These are phyloP conservation scores for Rachycentron canadum DNA, from an alignment of 2,797 vertebrate genomes.

Conservation along the genomic window DNA sequence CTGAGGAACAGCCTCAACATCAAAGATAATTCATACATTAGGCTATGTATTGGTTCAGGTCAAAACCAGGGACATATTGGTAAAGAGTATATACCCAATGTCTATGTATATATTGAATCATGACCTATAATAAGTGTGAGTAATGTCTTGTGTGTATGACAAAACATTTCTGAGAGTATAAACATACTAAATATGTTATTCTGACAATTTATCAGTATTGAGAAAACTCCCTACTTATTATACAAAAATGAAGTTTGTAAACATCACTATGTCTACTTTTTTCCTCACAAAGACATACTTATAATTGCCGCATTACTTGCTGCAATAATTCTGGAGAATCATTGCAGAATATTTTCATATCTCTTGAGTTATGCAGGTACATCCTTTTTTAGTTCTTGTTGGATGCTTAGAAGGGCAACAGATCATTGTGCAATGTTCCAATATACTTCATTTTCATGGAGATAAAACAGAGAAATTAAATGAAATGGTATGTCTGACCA, in stretches of 20 bases:
- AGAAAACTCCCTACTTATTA: constrained; percentile 1
- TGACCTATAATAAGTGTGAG: not conserved
- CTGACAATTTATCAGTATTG: not conserved
- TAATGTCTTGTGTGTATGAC: not conserved
- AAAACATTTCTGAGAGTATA: not conserved
- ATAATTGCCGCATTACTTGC: constrained; percentile 1
- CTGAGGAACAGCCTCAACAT: constrained; percentile 73
- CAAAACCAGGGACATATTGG: constrained; percentile 39
- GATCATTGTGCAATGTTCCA: not conserved
- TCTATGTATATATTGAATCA: not conserved
- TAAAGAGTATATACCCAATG: too few species aligned
- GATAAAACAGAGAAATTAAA: not conserved
- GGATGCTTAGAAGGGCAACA: not conserved
- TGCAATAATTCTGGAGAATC: not conserved
- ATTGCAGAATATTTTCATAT: not conserved
- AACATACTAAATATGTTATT: not conserved
- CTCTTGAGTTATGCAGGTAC: not conserved
- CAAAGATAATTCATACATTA: constrained; percentile 60
- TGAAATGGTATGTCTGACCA: not conserved
- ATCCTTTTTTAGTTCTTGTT: not conserved
- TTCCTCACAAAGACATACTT: not conserved
- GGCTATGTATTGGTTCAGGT: constrained; percentile 35
- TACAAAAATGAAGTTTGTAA: too few species aligned
- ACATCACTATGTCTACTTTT: too few species aligned
- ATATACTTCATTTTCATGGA: not conserved